Conservation (phyloP, 1,140 invertebrate genomes). For the Drosophila nebulosa region DNA sequence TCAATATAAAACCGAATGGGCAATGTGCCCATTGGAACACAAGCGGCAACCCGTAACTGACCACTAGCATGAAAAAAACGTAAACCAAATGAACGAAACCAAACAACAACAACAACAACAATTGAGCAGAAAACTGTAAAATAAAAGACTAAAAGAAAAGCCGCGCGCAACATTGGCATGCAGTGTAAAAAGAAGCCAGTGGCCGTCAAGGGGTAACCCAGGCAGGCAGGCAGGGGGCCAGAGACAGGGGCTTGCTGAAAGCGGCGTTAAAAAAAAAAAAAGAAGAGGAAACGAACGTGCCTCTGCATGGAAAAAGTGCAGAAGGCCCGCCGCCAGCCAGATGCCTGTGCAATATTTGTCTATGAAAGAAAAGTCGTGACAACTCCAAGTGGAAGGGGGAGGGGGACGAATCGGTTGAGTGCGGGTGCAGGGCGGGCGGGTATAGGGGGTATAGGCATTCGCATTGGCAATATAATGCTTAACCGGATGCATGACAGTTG, state of each 20-base stretch:
- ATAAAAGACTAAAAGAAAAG: constrained; percentile 55
- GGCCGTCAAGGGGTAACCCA: not conserved
- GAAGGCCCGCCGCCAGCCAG: constrained; percentile 53
- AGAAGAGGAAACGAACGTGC: constrained; percentile 24
- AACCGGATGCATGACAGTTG: constrained; percentile 46
- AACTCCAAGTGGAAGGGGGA: constrained; percentile 30
- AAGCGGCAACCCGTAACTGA: constrained; percentile 52
- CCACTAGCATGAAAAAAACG: constrained; percentile 46
- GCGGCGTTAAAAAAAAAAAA: constrained; percentile 38
- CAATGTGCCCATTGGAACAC: constrained; percentile 39
- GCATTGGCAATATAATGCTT: constrained; percentile 44
- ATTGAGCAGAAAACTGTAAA: constrained; percentile 19
- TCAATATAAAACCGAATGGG: constrained; percentile 66
- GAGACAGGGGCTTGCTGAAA: constrained; percentile 24
- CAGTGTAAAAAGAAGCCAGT: constrained; percentile 48
- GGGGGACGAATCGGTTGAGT: too few relatives aligned
- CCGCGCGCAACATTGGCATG: constrained; percentile 66
- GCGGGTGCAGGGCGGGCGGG: too few relatives aligned
- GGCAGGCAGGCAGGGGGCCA: not conserved
- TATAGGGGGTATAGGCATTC: not conserved
- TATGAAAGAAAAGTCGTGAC: constrained; percentile 66
- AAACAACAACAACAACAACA: constrained; percentile 35
- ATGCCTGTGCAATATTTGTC: constrained; percentile 69
- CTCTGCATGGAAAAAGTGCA: constrained; percentile 44
- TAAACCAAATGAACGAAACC: constrained; percentile 23